These are phyloP conservation scores for Apteryx mantelli DNA, from an alignment of 2,113 vertebrate genomes.

Conservation along the genomic window DNA sequence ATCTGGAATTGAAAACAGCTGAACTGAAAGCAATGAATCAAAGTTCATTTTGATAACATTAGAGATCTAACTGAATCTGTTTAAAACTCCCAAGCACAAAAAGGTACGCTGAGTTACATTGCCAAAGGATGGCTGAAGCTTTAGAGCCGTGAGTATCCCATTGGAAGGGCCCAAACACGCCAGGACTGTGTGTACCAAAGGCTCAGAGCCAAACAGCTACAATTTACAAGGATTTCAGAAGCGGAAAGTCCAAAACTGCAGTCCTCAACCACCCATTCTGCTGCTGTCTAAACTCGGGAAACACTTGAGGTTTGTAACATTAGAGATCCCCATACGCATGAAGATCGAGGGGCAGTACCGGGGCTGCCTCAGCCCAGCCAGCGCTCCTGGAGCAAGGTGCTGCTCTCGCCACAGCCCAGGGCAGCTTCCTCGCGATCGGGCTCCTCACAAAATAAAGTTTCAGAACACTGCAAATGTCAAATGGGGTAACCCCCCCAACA, in stretches of 20 bases:
- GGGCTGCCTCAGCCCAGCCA: no score
- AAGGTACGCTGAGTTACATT: not conserved
- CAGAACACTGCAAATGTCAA: not conserved
- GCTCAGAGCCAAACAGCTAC: not conserved
- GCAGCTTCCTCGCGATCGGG: not conserved
- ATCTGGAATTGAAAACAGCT: not conserved
- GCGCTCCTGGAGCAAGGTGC: not conserved
- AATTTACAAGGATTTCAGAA: not conserved
- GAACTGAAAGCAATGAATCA: not conserved
- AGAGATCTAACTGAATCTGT: not conserved
- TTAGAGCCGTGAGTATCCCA: not conserved
- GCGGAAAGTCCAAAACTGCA: not conserved
- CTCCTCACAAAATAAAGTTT: not conserved
- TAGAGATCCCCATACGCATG: not conserved
- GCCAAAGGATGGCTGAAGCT: not conserved
- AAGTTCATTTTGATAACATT: not conserved
- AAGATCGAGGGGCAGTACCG: no score
- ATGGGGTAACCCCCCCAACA: not conserved
- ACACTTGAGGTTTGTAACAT: not conserved
- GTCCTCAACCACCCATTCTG: not conserved
- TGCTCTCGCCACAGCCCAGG: not conserved
- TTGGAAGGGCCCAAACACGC: not conserved
- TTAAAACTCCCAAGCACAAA: not conserved
- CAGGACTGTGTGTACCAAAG: not conserved
- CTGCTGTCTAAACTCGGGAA: not conserved